phyloP scores from a whole-genome alignment of 2,888 invertebrate genomes.

The Ornithoptera priamus region DNA sequence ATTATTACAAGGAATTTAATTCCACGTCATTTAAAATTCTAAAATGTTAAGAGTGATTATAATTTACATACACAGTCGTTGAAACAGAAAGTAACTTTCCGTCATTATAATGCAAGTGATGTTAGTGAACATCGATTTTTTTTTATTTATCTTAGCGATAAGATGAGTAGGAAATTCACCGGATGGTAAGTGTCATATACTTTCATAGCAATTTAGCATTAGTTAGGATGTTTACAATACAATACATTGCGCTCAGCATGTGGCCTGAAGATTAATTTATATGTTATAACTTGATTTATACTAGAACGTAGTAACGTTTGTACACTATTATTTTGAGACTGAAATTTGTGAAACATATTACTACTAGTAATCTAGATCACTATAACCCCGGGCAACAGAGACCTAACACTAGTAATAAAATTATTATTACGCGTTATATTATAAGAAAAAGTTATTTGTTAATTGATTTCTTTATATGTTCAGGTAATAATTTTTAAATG shows the following conservation, averaged over 20 bases:
- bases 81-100: background rate
- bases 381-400: too few relatives aligned
- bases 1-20: background rate
- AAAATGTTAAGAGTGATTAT: background rate
- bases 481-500: background rate
- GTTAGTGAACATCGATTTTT: background rate
- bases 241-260: too few relatives aligned
- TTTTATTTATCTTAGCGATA: too few relatives aligned
- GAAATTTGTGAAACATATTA: too few relatives aligned
- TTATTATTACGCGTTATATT: background rate
- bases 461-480: background rate
- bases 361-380: too few relatives aligned
- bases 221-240: background rate
- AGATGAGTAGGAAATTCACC: too few relatives aligned
- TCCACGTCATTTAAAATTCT: background rate
- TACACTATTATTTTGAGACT: too few relatives aligned
- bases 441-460: background rate
- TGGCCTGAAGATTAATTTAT: too few relatives aligned
- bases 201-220: background rate
- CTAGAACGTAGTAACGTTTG: too few relatives aligned
- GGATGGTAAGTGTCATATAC: background rate
- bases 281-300: too few relatives aligned
- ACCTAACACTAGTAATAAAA: too few relatives aligned
- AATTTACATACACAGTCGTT: conserved; percentile 4
- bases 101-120: background rate